phyloP scores from a whole-genome alignment of 1,140 invertebrate species.

The Trichonephila clavipes region DNA sequence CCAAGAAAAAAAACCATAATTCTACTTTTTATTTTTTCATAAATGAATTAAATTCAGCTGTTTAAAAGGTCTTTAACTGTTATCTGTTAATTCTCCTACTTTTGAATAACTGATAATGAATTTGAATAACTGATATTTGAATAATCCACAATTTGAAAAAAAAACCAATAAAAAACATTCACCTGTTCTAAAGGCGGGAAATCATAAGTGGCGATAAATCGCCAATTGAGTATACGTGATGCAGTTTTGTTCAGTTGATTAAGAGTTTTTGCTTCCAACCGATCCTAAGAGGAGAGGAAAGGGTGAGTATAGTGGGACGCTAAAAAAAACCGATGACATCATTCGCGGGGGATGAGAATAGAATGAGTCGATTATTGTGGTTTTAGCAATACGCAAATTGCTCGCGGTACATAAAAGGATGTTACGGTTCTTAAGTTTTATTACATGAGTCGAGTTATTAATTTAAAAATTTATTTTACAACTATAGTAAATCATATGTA shows the following conservation, averaged over 20 bases:
- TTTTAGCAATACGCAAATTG: background rate
- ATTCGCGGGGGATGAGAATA: background rate
- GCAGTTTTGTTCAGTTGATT: background rate
- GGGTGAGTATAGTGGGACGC: background rate
- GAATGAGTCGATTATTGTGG: constrained; percentile 33
- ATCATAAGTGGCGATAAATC: background rate
- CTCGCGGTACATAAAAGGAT: background rate
- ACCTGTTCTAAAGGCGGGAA: background rate
- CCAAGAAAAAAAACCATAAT: too few species aligned
- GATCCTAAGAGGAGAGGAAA: background rate
- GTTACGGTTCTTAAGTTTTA: too few species aligned
- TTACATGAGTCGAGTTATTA: too few species aligned
- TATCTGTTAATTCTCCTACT: too few species aligned
- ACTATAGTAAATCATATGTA: too few species aligned
- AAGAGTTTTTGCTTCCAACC: background rate
- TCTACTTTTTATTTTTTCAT: too few species aligned
- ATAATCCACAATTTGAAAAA: too few species aligned
- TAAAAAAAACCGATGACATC: constrained; percentile 16
- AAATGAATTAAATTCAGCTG: too few species aligned
- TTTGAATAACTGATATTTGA: too few species aligned
- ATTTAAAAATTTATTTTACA: too few species aligned
- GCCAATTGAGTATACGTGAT: background rate
- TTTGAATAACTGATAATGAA: too few species aligned
- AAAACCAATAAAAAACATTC: background rate
- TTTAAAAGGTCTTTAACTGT: too few species aligned